Conservation (phyloP, 2,797 vertebrate species). For the Poeciliopsis turneri region DNA sequence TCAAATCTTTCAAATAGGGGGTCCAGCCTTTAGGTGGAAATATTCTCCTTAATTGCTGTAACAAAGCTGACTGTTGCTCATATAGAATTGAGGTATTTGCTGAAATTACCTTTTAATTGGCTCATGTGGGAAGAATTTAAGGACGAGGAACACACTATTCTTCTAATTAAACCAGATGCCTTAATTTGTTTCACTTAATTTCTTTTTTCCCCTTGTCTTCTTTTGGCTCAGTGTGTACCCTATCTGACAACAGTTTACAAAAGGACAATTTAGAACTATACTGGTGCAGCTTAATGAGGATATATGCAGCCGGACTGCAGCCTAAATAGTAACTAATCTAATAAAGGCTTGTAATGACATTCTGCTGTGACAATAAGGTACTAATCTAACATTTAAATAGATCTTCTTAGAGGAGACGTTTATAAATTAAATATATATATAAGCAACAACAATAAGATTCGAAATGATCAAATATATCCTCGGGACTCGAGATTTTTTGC, state of each 20-base stretch:
- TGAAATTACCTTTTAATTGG: constrained; percentile 24
- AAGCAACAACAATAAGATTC: background rate
- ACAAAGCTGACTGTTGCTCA: constrained; percentile 17
- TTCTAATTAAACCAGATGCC: constrained; percentile 9
- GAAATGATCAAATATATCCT: background rate
- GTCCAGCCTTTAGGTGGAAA: constrained; percentile 6
- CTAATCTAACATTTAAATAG: background rate
- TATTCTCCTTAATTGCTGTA: constrained; percentile 23
- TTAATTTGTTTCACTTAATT: background rate
- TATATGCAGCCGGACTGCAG: background rate
- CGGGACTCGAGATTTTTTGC: background rate
- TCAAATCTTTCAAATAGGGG: constrained; percentile 4
- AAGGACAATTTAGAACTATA: background rate
- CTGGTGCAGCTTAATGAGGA: background rate
- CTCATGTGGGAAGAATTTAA: constrained; percentile 4
- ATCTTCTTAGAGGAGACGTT: too few species aligned
- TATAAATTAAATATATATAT: background rate
- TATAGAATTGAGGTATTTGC: constrained; percentile 16
- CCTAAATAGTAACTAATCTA: background rate
- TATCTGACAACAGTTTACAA: background rate
- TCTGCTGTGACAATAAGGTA: background rate
- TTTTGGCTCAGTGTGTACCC: background rate
- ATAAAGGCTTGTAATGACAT: background rate
- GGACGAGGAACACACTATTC: background rate
- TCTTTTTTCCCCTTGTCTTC: background rate